phyloP scores from a whole-genome alignment of 2,888 invertebrate genomes.

The Polietes domitor region DNA sequence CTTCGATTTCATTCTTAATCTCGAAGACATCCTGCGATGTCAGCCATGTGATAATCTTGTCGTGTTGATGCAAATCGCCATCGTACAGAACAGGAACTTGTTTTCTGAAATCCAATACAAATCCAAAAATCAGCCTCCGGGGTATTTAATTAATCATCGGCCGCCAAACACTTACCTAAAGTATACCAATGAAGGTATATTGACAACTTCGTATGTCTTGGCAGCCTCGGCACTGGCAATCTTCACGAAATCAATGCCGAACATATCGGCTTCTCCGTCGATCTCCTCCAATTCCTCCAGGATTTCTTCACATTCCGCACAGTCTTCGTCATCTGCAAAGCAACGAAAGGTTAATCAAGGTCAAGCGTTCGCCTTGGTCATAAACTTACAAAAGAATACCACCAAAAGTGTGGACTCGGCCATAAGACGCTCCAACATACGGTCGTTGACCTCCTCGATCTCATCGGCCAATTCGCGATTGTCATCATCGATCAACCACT shows the following conservation, averaged over 20 bases:
- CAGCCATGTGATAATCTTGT: slow-evolving; percentile 92
- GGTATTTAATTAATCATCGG: too few species aligned
- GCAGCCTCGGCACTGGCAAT: slow-evolving; percentile 92
- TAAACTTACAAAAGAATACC: slow-evolving; percentile 93
- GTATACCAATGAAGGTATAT: slow-evolving; percentile 92
- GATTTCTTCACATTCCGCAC: slow-evolving; percentile 95
- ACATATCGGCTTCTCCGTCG: slow-evolving; percentile 96
- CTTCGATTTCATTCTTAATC: slow-evolving; percentile 97
- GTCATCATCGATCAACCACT: slow-evolving; percentile 96
- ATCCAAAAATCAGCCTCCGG: too few species aligned
- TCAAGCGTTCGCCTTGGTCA: neutral
- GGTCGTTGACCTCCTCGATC: slow-evolving; percentile 94
- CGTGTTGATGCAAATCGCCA: slow-evolving; percentile 93
- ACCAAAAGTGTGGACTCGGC: slow-evolving; percentile 93
- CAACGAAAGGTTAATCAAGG: neutral
- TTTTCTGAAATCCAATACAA: slow-evolving; percentile 79
- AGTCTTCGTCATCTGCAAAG: slow-evolving; percentile 90
- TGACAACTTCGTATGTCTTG: slow-evolving; percentile 90
- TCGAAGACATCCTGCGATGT: slow-evolving; percentile 97
- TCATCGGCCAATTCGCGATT: slow-evolving; percentile 96
- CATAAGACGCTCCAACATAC: slow-evolving; percentile 92
- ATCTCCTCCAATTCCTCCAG: slow-evolving; percentile 95
- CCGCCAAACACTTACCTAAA: slow-evolving; percentile 83
- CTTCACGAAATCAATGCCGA: slow-evolving; percentile 97
- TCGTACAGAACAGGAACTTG: slow-evolving; percentile 93